phyloP scores from a whole-genome alignment of 2,797 vertebrate genomes.

The Heterohyrax brucei region DNA sequence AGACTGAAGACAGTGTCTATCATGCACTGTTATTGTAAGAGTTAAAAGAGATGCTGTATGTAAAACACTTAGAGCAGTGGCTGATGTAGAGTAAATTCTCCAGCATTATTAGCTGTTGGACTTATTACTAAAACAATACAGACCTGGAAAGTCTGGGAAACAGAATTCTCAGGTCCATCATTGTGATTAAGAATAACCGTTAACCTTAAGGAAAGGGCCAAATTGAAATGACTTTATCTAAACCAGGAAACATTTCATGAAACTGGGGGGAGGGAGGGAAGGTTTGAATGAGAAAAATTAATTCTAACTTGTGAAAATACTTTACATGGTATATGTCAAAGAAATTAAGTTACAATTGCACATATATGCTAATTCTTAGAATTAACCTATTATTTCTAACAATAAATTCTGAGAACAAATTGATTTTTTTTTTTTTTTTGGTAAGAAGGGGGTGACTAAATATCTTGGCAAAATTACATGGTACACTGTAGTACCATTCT shows the following conservation, averaged over 20 bases:
- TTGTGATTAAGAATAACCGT: not conserved
- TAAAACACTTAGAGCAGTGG: not conserved
- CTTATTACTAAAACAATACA: not conserved
- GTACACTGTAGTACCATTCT: not conserved
- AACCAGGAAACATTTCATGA: not conserved
- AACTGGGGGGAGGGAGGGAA: not conserved
- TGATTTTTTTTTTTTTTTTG: not conserved
- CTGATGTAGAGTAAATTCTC: not conserved
- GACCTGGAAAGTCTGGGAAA: not conserved
- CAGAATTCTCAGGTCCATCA: not conserved
- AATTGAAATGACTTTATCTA: conserved; percentile 30
- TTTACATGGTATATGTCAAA: not conserved
- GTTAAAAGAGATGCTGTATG: not conserved
- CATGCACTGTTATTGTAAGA: not conserved
- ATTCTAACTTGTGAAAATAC: conserved; percentile 7
- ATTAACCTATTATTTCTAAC: not conserved
- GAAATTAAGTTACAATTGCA: not conserved
- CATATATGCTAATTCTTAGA: not conserved
- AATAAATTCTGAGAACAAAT: conserved; percentile 12
- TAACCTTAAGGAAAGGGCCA: not conserved
- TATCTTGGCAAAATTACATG: not conserved
- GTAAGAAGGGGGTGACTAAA: not conserved
- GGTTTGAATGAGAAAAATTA: conserved; percentile 5
- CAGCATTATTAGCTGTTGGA: not conserved
- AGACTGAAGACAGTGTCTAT: not conserved